Base-by-base conservation (phyloP, 2,888 invertebrate genomes). In the Spialia ferax region DNA sequence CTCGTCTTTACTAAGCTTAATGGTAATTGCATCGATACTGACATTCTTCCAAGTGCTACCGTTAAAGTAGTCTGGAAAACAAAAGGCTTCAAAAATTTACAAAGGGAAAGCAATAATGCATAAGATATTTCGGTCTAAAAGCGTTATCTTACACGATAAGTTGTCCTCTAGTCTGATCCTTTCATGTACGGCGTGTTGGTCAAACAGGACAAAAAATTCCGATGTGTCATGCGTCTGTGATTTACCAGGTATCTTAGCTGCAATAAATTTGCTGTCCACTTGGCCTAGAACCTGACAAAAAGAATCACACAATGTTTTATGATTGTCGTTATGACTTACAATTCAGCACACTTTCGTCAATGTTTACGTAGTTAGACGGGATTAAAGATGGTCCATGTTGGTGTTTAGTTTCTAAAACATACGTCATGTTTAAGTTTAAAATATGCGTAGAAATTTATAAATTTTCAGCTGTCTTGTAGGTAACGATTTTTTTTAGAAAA, bases 121-220 rank as follows among this genome's bases (percentile, higher is more conserved):
- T 18, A 18, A 1, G 0, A 42, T 7, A 15, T 45, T 45, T 5
- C 2, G 8, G 45, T 13, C 13, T 35, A 1, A 5, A 10, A 10
- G 10, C 45, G 29, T 45, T 23, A 48, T 38, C 54, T 67, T 89
- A 96, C 96, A 95, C 83, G 89, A 79, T 70, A 96, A 88, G 69
- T 97, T 94, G 68, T 91, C 87, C 87, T 98, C 98, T 55, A 98
- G 92, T 70, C 96, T 93, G 70, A 98, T 95, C 82, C 98, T 94
- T 89, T 98, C 98, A 85, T 98, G 96, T 29, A 97, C 96, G 50
- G 98, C 98, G 89, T 98, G 98, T 86, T 98, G 98, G 88, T 98
- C 98, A 83, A 98, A 96, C 35, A 97, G 78, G 35, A 96, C 91
- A 20, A 97, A 79, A 67, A 94, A 85, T 73, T 94, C 85, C 20